Conservation (phyloP, 2,888 invertebrate genomes). For the Argyresthia albistria region DNA sequence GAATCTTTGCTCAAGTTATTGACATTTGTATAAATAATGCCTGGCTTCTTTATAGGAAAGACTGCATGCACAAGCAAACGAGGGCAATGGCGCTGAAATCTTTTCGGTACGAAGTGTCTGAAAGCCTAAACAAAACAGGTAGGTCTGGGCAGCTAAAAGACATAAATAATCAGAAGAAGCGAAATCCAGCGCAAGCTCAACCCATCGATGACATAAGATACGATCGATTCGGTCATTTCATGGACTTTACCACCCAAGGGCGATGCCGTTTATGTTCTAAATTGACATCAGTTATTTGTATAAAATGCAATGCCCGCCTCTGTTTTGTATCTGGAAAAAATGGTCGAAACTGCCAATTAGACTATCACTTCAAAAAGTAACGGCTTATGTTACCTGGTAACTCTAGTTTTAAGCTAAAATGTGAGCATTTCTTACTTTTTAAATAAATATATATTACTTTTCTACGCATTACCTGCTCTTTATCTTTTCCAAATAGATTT, state of each 20-base stretch:
- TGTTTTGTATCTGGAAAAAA: conserved; percentile 16
- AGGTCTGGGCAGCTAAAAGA: not conserved
- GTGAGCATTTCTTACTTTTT: not conserved
- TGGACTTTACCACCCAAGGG: not conserved
- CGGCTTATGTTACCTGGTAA: not conserved
- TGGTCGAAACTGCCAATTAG: conserved; percentile 13
- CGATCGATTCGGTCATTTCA: not conserved
- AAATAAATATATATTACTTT: not conserved
- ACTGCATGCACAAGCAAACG: not conserved
- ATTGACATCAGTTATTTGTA: conserved; percentile 14
- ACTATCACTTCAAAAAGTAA: conserved; percentile 5
- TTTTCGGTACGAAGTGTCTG: not conserved
- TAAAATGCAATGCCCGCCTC: conserved; percentile 14
- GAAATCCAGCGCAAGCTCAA: not conserved
- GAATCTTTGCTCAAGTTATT: conserved; percentile 11
- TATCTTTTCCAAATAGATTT: not conserved
- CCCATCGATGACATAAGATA: not conserved
- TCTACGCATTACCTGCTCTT: not conserved
- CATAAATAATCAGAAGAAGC: not conserved
- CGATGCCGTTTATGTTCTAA: conserved; percentile 13
- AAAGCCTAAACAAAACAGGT: not conserved
- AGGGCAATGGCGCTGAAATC: not conserved
- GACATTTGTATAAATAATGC: conserved; percentile 1
- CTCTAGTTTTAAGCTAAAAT: not conserved
- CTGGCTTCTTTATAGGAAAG: not conserved